Evolutionary conservation across 35 echinoderm and acorn worm species (phyloP).

Genomic region (Amphiura filiformis): DNA sequence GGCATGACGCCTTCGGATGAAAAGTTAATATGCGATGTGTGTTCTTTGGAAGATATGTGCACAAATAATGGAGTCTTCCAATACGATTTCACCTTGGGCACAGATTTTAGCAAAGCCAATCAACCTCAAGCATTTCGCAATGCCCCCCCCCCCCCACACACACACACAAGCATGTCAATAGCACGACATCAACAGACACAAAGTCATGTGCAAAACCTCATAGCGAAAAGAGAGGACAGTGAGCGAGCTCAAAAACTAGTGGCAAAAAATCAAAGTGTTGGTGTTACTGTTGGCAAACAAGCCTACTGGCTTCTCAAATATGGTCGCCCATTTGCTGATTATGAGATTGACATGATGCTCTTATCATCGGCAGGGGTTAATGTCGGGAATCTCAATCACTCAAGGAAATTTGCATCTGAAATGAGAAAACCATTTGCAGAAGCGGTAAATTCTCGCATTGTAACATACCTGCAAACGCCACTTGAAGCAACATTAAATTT

Average conservation of each 20-base stretch:
- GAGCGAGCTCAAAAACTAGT: background rate
- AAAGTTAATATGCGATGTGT: background rate
- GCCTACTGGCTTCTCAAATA: background rate
- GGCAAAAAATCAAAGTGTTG: background rate
- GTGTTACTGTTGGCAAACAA: background rate
- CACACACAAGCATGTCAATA: background rate
- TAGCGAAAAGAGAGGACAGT: background rate
- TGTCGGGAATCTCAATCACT: background rate
- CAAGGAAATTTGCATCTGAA: background rate
- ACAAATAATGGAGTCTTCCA: background rate
- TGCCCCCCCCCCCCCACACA: too few species aligned
- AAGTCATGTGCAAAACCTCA: background rate
- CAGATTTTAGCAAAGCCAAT: background rate
- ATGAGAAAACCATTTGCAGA: background rate
- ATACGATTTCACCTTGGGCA: background rate
- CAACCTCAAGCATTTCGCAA: background rate
- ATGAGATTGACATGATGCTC: background rate
- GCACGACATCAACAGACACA: background rate
- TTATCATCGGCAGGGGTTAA: background rate
- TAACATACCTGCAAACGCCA: background rate
- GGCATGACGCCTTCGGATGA: background rate
- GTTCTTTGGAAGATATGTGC: background rate
- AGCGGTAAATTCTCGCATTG: background rate
- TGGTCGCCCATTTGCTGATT: background rate
- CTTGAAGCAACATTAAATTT: conserved; percentile 25